Conservation (phyloP, 2,113 vertebrate species). For the Osmerus eperlanus region DNA sequence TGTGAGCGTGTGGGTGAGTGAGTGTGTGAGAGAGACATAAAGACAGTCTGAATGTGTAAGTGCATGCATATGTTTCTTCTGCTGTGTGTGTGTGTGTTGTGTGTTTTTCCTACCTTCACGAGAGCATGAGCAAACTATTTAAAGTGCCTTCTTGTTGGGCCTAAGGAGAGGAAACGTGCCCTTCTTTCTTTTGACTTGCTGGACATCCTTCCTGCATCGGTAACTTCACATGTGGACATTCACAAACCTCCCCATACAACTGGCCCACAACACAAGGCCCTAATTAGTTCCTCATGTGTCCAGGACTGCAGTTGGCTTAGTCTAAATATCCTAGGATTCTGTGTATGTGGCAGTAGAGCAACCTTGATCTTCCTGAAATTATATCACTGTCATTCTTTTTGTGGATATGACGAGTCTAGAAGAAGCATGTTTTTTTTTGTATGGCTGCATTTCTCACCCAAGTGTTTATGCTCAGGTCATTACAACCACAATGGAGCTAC, state of each 20-base stretch:
- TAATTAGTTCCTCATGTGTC: constrained; percentile 13
- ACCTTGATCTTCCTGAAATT: not conserved
- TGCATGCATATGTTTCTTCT: not conserved
- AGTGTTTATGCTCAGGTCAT: not conserved
- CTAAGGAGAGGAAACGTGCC: constrained; percentile 8
- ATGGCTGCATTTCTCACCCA: not conserved
- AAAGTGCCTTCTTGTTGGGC: constrained; percentile 3
- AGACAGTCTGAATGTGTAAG: not conserved
- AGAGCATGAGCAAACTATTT: not conserved
- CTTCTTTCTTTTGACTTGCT: not conserved
- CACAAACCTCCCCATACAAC: constrained; percentile 4
- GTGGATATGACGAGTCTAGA: not conserved
- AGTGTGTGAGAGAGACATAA: not conserved
- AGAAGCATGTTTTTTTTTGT: not conserved
- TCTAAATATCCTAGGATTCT: not conserved
- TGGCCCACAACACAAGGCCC: not conserved
- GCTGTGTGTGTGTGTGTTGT: constrained; percentile 6
- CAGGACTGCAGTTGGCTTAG: not conserved
- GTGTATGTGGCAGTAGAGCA: not conserved
- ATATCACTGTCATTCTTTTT: not conserved
- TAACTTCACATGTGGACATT: constrained; percentile 17
- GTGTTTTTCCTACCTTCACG: not conserved
- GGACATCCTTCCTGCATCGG: constrained; percentile 10
- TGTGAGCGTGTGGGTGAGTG: not conserved
- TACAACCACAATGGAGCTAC: constrained; percentile 28